phyloP scores from a whole-genome alignment of 2,888 invertebrate species.

The Lysandra coridon region DNA sequence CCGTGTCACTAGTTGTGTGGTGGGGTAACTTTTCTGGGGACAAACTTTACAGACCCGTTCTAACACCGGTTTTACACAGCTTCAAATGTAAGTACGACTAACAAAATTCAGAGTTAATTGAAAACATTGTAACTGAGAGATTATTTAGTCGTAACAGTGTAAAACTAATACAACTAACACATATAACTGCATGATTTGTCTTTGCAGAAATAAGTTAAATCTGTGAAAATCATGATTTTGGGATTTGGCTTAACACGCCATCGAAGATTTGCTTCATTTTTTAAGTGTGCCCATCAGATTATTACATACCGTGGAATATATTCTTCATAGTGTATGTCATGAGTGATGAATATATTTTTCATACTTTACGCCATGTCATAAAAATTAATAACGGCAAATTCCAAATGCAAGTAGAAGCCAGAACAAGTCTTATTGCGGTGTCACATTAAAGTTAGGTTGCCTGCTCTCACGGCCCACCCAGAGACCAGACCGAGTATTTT shows the following conservation, averaged over 20 bases:
- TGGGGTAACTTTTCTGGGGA: background rate
- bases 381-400: background rate
- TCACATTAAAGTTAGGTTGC: background rate
- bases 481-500: background rate
- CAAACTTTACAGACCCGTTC: slow-evolving; percentile 7
- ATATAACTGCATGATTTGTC: too few relatives aligned
- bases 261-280: too few relatives aligned
- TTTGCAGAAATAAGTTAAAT: too few relatives aligned
- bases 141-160: too few relatives aligned
- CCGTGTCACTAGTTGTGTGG: background rate
- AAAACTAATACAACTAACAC: too few relatives aligned
- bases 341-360: too few relatives aligned
- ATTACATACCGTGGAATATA: too few relatives aligned
- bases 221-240: too few relatives aligned
- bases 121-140: background rate
- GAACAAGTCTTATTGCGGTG: background rate
- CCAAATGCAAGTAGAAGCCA: background rate
- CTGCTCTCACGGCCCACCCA: background rate
- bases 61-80: background rate
- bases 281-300: too few relatives aligned
- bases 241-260: too few relatives aligned
- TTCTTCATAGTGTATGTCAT: too few relatives aligned
- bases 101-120: background rate
- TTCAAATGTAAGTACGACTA: background rate
- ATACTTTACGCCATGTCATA: too few relatives aligned